phyloP scores from a whole-genome alignment of 1,140 invertebrate species.

The Drosophila triauraria region DNA sequence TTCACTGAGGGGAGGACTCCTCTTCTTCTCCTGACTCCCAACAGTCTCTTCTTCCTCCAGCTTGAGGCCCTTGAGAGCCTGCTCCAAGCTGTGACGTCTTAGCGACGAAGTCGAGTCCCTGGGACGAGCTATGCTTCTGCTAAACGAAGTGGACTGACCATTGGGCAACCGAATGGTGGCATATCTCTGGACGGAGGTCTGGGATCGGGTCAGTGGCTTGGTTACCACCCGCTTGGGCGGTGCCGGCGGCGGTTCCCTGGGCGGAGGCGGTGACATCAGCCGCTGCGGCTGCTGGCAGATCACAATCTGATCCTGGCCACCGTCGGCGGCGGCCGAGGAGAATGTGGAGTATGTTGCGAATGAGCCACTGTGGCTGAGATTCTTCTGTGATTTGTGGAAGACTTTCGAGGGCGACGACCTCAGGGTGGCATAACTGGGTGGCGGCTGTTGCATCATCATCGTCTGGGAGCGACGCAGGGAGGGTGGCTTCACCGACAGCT shows the following conservation, averaged over 20 bases:
- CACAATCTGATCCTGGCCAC: constrained; percentile 43
- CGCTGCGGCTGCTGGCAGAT: constrained; percentile 76
- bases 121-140: constrained; percentile 3
- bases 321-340: constrained; percentile 37
- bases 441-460: constrained; percentile 55
- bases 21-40: background rate
- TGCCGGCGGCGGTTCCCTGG: constrained; percentile 62
- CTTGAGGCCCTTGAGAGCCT: constrained; percentile 51
- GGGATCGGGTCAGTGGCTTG: constrained; percentile 60
- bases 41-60: constrained; percentile 17
- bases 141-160: constrained; percentile 56
- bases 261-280: constrained; percentile 55
- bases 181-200: constrained; percentile 69
- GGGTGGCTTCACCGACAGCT: constrained; percentile 73
- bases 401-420: constrained; percentile 25
- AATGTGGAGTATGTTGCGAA: constrained; percentile 58
- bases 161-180: constrained; percentile 72
- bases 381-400: constrained; percentile 25
- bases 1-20: constrained; percentile 5
- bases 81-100: constrained; percentile 62
- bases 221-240: constrained; percentile 42
- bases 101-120: background rate
- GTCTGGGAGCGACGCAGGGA: constrained; percentile 75
- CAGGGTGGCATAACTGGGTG: constrained; percentile 56
- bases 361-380: constrained; percentile 42